A percentile compares a stretch with the other conserved stretches of the same genome.
Conservation (phyloP, 2,797 vertebrate genomes). For the Brachyrhaphis roseni region DNA sequence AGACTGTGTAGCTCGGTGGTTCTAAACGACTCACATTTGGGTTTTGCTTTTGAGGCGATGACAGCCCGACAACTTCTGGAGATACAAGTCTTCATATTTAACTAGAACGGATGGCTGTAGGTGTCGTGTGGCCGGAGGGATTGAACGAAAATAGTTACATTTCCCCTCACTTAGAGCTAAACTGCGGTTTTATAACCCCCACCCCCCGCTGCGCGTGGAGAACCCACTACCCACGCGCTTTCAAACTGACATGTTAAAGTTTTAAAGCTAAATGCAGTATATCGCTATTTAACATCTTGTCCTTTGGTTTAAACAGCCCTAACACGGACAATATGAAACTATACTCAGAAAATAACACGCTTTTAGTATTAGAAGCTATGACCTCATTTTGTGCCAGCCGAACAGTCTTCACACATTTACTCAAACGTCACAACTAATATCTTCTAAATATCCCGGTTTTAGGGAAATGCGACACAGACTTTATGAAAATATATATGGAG, state of each 20-base stretch:
- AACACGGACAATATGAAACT: not conserved
- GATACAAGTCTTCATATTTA: not conserved
- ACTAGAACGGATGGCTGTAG: not conserved
- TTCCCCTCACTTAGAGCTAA: not conserved
- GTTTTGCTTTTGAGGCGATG: not conserved
- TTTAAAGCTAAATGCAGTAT: not conserved
- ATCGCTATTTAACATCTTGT: not conserved
- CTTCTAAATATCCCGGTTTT: not conserved
- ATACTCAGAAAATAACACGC: not conserved
- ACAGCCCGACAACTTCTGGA: not conserved
- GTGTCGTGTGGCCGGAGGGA: not conserved
- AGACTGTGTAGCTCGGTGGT: conserved; percentile 22
- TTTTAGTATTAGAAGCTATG: not conserved
- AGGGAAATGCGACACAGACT: not conserved
- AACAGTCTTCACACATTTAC: not conserved
- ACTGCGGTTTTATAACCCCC: not conserved
- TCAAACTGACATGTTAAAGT: not conserved
- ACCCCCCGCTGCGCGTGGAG: not conserved
- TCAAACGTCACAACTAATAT: not conserved
- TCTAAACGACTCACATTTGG: not conserved
- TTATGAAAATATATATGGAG: not conserved
- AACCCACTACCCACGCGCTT: not conserved
- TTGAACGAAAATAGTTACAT: not conserved
- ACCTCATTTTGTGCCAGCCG: not conserved
- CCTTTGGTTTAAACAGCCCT: not conserved